These are phyloP conservation scores for Trachythela sp. DNA, from an alignment of 64 coral and sea anemone genomes.

Conservation along the genomic window DNA sequence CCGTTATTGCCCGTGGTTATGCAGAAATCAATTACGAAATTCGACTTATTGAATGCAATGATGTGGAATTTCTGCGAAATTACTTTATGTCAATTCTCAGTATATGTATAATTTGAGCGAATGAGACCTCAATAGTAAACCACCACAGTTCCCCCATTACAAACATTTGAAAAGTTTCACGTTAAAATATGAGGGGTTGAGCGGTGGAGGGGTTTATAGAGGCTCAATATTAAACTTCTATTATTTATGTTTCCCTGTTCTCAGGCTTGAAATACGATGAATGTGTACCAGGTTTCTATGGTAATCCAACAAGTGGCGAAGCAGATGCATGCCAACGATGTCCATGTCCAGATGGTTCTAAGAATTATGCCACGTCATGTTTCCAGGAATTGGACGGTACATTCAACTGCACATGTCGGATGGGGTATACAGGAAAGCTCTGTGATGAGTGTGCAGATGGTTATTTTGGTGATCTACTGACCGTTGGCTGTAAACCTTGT, in stretches of 20 bases:
- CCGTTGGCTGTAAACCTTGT: slow-evolving; percentile 69
- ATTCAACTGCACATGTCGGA: slow-evolving; percentile 55
- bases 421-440: slow-evolving; percentile 61
- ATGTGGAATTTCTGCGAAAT: too few relatives aligned
- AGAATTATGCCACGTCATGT: slow-evolving; percentile 89
- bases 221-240: too few relatives aligned
- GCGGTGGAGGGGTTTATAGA: too few relatives aligned
- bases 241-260: neutral
- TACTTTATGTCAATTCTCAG: too few relatives aligned
- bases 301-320: slow-evolving; percentile 61
- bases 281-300: slow-evolving; percentile 84
- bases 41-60: too few relatives aligned
- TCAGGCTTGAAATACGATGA: slow-evolving; percentile 65
- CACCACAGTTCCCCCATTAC: too few relatives aligned
- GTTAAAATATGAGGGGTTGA: too few relatives aligned
- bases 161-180: too few relatives aligned
- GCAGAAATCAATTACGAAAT: too few relatives aligned
- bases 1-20: too few relatives aligned
- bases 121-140: too few relatives aligned
- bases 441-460: slow-evolving; percentile 83
- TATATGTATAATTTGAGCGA: too few relatives aligned
- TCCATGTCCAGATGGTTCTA: slow-evolving; percentile 65
- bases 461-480: slow-evolving; percentile 73
- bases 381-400: slow-evolving; percentile 29
- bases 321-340: slow-evolving; percentile 64